phyloP scores from a whole-genome alignment of 2,888 invertebrate species.

The Pyrrhosoma nymphula region DNA sequence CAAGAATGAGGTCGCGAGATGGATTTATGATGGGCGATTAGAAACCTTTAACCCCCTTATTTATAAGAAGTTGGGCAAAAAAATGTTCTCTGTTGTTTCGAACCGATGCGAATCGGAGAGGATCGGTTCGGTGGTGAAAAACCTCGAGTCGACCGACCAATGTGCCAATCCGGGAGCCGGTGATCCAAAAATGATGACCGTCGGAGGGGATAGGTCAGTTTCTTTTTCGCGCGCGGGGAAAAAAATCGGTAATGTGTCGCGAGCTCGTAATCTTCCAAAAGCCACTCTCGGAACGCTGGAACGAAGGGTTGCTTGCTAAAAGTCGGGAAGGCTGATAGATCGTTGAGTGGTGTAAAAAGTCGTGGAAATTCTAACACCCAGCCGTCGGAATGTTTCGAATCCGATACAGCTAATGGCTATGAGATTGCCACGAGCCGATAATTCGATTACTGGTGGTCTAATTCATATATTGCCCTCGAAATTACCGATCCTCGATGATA shows the following conservation, averaged over 20 bases:
- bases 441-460: neutral
- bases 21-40: constrained; percentile 8
- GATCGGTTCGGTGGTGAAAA: neutral
- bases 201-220: neutral
- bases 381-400: neutral
- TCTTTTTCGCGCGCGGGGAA: neutral
- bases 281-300: neutral
- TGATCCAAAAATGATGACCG: neutral
- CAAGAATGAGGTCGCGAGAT: neutral
- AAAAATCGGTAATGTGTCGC: neutral
- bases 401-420: neutral
- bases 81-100: neutral
- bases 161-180: neutral
- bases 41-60: neutral
- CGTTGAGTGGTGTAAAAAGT: neutral
- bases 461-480: too few relatives aligned
- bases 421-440: neutral
- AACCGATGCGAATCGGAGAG: neutral
- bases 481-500: too few relatives aligned
- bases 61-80: neutral
- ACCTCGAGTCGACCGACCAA: neutral
- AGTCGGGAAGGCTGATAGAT: neutral
- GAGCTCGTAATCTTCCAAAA: neutral
- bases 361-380: neutral
- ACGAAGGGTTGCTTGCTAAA: neutral